phyloP scores from a whole-genome alignment of 2,888 invertebrate genomes.

The Andrena camellia region DNA sequence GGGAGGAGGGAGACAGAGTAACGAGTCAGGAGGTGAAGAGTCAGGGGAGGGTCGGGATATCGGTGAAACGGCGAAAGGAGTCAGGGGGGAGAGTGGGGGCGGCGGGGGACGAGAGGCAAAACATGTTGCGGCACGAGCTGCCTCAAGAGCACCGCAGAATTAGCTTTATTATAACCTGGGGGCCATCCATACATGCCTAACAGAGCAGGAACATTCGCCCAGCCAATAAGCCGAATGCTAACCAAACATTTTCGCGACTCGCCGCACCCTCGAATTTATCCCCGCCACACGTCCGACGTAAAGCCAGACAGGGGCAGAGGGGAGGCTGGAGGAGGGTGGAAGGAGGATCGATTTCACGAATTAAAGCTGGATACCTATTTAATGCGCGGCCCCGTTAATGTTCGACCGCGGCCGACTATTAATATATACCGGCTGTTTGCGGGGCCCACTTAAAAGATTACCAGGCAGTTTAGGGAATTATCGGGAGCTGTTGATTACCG shows the following conservation, averaged over 20 bases:
- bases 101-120: conserved; percentile 78
- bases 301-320: conserved; percentile 10
- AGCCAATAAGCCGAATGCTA: conserved; percentile 81
- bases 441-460: conserved; percentile 58
- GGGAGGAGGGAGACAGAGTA: conserved; percentile 45
- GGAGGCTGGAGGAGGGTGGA: background rate
- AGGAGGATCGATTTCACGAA: conserved; percentile 63
- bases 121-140: conserved; percentile 84
- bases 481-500: conserved; percentile 30
- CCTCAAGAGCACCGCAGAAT: conserved; percentile 83
- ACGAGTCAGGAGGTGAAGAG: conserved; percentile 22
- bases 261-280: conserved; percentile 77
- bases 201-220: conserved; percentile 79
- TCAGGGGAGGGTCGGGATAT: conserved; percentile 57
- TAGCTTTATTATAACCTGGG: conserved; percentile 85
- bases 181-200: conserved; percentile 82
- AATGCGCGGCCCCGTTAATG: conserved; percentile 43
- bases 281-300: conserved; percentile 51
- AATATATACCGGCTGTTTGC: conserved; percentile 50
- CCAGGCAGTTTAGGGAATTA: conserved; percentile 47
- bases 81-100: conserved; percentile 22
- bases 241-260: conserved; percentile 82
- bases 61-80: conserved; percentile 67
- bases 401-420: conserved; percentile 38
- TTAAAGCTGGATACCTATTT: conserved; percentile 64